Percentiles rank a stretch among this genome's conserved stretches.
These are phyloP conservation scores for Passerina amoena DNA, from an alignment of 2,113 vertebrate genomes.

Conservation along the genomic window DNA sequence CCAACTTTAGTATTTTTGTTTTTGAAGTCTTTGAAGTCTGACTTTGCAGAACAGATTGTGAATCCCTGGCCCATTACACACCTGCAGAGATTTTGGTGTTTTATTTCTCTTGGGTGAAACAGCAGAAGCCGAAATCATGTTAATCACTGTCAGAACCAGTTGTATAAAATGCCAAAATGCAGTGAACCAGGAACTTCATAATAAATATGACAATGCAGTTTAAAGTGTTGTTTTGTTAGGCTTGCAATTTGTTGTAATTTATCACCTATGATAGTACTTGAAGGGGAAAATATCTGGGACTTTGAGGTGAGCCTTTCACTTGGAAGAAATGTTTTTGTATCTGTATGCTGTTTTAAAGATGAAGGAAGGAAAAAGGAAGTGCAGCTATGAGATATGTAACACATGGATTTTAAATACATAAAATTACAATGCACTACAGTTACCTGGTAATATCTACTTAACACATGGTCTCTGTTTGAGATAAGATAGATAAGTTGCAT, in stretches of 20 bases:
- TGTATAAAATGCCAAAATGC: slow-evolving; percentile 84
- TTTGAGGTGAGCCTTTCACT: not conserved
- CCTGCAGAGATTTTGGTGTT: slow-evolving; percentile 82
- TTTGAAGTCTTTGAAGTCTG: slow-evolving; percentile 80
- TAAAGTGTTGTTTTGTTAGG: slow-evolving; percentile 75
- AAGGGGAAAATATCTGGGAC: not conserved
- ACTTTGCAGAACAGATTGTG: slow-evolving; percentile 87
- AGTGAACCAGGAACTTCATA: slow-evolving; percentile 77
- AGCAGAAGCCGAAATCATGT: slow-evolving; percentile 79
- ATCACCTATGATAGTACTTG: slow-evolving; percentile 52
- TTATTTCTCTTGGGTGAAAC: slow-evolving; percentile 83
- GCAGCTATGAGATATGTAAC: not conserved
- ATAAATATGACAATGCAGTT: slow-evolving; percentile 80
- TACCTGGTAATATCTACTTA: not conserved
- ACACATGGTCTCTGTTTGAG: not conserved
- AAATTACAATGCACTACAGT: not conserved
- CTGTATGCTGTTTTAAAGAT: not conserved
- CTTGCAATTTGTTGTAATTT: slow-evolving; percentile 72
- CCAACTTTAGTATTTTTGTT: slow-evolving; percentile 73
- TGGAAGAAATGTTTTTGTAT: not conserved
- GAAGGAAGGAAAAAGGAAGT: not conserved
- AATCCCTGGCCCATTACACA: slow-evolving; percentile 87
- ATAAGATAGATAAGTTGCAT: not conserved
- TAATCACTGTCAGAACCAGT: slow-evolving; percentile 88
- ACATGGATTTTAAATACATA: not conserved